Conservation (phyloP, 2,888 invertebrate species). For the Ferrisia virgata region DNA sequence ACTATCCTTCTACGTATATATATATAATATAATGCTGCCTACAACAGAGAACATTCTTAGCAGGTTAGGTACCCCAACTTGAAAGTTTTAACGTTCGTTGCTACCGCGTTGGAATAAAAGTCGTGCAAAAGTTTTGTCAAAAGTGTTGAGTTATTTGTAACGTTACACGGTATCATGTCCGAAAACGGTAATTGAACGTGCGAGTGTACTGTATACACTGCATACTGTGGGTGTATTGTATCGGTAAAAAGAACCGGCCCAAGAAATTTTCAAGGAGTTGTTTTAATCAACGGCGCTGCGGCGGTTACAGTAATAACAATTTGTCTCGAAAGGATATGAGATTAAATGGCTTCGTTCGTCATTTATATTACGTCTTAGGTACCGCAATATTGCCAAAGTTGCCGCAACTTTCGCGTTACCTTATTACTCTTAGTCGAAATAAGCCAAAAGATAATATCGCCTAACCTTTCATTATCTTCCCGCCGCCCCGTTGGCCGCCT, state of each 20-base stretch:
- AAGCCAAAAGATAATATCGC: slow-evolving; percentile 13
- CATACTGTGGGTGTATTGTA: neutral
- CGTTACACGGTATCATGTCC: neutral
- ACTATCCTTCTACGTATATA: too few relatives aligned
- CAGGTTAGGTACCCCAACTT: too few relatives aligned
- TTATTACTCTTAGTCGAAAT: slow-evolving; percentile 18
- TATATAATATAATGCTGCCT: too few relatives aligned
- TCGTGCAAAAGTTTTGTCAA: neutral
- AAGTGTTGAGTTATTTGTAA: slow-evolving; percentile 19
- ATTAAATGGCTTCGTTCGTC: slow-evolving; percentile 25
- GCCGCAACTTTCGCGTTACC: slow-evolving; percentile 3
- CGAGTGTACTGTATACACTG: too few relatives aligned
- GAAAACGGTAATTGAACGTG: slow-evolving; percentile 12
- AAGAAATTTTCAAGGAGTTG: slow-evolving; percentile 20
- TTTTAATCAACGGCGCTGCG: slow-evolving; percentile 16
- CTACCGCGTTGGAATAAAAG: neutral
- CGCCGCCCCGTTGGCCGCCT: too few relatives aligned
- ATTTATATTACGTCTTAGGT: slow-evolving; percentile 12
- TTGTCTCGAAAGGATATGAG: slow-evolving; percentile 18
- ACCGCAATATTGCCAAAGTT: slow-evolving; percentile 23
- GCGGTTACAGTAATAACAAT: slow-evolving; percentile 17
- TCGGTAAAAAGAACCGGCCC: neutral
- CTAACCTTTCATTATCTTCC: neutral
- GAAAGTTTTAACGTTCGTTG: neutral
- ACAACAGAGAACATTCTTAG: neutral